Conservation (phyloP, 2,797 vertebrate genomes). For the Siniperca scherzeri region DNA sequence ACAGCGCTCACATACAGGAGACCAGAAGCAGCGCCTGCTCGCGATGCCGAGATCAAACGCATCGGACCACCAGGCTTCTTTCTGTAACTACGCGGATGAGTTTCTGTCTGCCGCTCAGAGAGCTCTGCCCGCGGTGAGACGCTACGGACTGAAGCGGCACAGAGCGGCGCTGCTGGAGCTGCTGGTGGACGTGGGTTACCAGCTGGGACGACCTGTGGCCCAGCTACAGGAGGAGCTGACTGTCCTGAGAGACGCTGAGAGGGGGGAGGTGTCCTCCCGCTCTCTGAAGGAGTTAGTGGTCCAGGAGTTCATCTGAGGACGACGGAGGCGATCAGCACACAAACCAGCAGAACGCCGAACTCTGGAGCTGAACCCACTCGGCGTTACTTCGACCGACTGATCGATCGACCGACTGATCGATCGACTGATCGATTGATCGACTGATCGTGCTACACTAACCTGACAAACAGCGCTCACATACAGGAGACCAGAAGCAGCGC, state of each 20-base stretch:
- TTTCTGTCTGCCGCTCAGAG: constrained; percentile 75
- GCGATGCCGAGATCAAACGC: too few species aligned
- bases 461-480: too few species aligned
- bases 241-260: constrained; percentile 80
- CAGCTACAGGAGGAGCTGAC: constrained; percentile 89
- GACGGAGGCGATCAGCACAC: too few species aligned
- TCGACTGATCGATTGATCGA: too few species aligned
- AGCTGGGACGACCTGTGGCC: constrained; percentile 88
- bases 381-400: too few species aligned
- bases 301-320: constrained; percentile 84
- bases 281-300: constrained; percentile 94
- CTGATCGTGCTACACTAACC: too few species aligned
- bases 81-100: too few species aligned
- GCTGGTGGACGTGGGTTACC: constrained; percentile 89
- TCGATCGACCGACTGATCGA: too few species aligned
- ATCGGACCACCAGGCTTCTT: too few species aligned
- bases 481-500: too few species aligned
- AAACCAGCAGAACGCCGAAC: not conserved
- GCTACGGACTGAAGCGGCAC: constrained; percentile 83
- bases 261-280: constrained; percentile 62
- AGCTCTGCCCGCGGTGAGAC: constrained; percentile 82
- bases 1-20: too few species aligned
- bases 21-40: too few species aligned
- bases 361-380: not conserved
- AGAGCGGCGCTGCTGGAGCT: constrained; percentile 87